Evolutionary conservation across 2,888 invertebrate genomes (phyloP), one percentile per base, ranked within the genome.

Genomic region (Mythimna lalbum): DNA sequence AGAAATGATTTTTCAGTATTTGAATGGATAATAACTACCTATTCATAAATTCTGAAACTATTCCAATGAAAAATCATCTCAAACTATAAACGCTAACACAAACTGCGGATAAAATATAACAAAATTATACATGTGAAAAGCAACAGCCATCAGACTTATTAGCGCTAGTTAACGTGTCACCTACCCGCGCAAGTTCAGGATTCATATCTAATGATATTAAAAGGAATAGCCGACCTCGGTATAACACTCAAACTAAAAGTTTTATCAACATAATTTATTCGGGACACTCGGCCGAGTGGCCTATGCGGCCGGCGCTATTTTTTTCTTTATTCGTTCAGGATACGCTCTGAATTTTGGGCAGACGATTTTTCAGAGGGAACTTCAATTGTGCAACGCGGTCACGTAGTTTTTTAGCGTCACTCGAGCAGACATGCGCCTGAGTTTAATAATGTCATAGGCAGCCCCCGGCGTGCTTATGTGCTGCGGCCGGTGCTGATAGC

Each of bases 221-320:
- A 90, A 82, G 84, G 82, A 88, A 84, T 85, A 86, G 85, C 83
- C 76, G 76, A 9, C 82, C 81, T 76, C 83, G 83, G 87, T 87
- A 90, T 89, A 90, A 90, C 90, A 89, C 92, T 90, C 90, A 86
- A 90, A 90, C 91, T 92, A 90, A 94, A 92, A 94, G 91, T 94
- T 94, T 92, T 90, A 93, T 93, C 92, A 93, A 88, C 92, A 94
- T 94, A 94, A 95, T 94, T 94, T 95, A 95, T 94, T 93, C 94
- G 91, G 93, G 92, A 91, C 91, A 90, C 90, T 91, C 89, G 77
- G 84, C 86, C 81, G 86, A 92, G 91, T 91, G 88, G 91, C 89
- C 90, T 88, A 82, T 85, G 88, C 87, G 89, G 90, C 83, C 81
- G 73, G 76, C 55, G 84, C 86, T 87, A 91, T 92, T 91, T 91